These are phyloP conservation scores for Formica exsecta DNA, from an alignment of 1,140 invertebrate genomes.

Conservation along the genomic window DNA sequence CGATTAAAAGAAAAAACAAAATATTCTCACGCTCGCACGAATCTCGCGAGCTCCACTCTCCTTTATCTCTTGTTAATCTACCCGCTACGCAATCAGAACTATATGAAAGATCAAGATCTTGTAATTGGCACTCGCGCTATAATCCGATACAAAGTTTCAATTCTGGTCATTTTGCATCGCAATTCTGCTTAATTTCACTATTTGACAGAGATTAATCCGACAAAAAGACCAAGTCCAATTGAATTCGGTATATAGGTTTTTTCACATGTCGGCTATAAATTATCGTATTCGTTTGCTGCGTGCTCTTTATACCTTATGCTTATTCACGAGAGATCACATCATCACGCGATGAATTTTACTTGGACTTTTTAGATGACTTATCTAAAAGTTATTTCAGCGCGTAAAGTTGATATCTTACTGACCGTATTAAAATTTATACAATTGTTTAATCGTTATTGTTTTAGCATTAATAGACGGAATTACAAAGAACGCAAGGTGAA, in stretches of 20 bases:
- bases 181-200: not conserved
- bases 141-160: not conserved
- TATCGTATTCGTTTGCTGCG: slow-evolving; percentile 13
- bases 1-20: not conserved
- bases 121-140: not conserved
- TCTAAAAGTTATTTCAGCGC: not conserved
- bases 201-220: not conserved
- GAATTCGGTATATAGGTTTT: not conserved
- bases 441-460: not conserved
- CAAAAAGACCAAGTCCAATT: not conserved
- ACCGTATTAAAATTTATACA: slow-evolving; percentile 16
- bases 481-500: not conserved
- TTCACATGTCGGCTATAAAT: not conserved
- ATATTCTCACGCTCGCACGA: not conserved
- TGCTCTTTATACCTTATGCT: not conserved
- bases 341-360: slow-evolving; percentile 40
- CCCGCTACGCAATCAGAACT: not conserved
- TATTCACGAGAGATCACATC: slow-evolving; percentile 15
- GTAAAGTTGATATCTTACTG: not conserved
- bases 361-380: slow-evolving; percentile 21
- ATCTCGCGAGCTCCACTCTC: slow-evolving; percentile 35
- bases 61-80: slow-evolving; percentile 15
- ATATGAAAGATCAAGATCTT: not conserved
- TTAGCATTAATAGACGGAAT: not conserved
- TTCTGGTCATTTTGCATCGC: not conserved